Evolutionary conservation across 2,113 vertebrate genomes (phyloP), one percentile per base, ranked within the genome.

Genomic region (Thalassoma bifasciatum): DNA sequence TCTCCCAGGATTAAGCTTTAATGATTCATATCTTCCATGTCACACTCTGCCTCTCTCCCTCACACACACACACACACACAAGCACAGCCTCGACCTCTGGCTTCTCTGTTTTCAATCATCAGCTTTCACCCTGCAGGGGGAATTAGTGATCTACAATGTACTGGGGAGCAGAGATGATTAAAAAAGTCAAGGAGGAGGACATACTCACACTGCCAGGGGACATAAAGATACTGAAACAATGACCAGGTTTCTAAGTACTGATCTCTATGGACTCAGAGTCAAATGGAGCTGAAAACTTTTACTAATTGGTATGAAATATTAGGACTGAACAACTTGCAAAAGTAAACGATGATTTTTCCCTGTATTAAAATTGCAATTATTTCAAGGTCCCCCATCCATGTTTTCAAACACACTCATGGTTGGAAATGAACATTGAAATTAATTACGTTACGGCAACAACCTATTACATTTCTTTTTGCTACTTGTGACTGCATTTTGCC

Each of bases 1-100:
- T 76, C 59, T 54, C 50, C 58, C 36, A 65, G 54, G 69, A 70
- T 86, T 83, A 90, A 72, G 49, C 70, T 73, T 73, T 70, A 77
- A 81, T 16, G 9, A 75, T 70, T 62, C 26, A 56, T 69, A 69
- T 75, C 78, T 57, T 68, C 10, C 4, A 19, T 40, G 40, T 64
- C 53, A 16, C 54, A 24, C 42, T 50, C 34, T 9, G 8, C 53
- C 53, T 51, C 49, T 22, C 49, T 51, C 49, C 21, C 49, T 21
- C 10, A 10, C 49, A 74, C 50, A 24, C 54, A 40, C 22, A n/a
- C n/a, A n/a, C n/a, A 23, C 42, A 60, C 22, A 8, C 57, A 49
- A 1, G 66, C 65, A 26, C 44, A 82, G n/a, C n/a, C 30, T 10
- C 5, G 17, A 42, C 37, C 10, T 40, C 53, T 42, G 40, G 40